Evolutionary conservation across 2,113 vertebrate species (phyloP).

Genomic region (Terrapene triunguis): DNA sequence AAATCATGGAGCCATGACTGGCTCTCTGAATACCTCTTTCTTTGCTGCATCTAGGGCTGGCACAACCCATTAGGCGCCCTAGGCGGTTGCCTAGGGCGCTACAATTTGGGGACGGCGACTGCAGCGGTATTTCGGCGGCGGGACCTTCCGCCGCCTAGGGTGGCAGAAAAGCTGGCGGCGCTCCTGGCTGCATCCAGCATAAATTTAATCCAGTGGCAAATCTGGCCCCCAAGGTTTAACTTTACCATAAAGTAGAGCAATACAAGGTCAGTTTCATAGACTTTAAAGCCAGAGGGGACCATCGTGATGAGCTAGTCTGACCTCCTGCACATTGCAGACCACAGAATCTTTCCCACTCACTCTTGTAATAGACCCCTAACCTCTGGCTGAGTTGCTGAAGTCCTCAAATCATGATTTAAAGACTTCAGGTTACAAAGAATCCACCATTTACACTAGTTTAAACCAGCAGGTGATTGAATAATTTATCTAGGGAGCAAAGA

Average conservation of each 20-base stretch:
- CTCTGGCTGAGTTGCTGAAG: neutral
- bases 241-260: accelerated
- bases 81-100: no score
- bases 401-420: neutral
- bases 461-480: neutral
- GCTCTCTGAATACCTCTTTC: neutral
- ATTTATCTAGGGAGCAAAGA: neutral
- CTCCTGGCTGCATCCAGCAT: neutral
- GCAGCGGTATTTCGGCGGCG: no score
- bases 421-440: neutral
- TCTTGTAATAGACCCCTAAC: neutral
- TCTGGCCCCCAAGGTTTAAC: accelerated
- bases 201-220: neutral
- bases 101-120: no score
- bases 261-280: neutral
- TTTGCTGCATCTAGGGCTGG: neutral
- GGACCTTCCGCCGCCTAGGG: no score
- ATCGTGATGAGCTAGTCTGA: no score
- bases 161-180: no score
- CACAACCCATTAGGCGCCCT: no score
- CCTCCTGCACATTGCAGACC: no score
- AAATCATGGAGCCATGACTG: neutral
- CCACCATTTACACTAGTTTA: neutral
- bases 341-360: no score
- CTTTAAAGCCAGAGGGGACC: no score